Evolutionary conservation across 2,888 invertebrate species (phyloP), one percentile per base, ranked within the genome.

Genomic region (Yponomeuta sedellus): DNA sequence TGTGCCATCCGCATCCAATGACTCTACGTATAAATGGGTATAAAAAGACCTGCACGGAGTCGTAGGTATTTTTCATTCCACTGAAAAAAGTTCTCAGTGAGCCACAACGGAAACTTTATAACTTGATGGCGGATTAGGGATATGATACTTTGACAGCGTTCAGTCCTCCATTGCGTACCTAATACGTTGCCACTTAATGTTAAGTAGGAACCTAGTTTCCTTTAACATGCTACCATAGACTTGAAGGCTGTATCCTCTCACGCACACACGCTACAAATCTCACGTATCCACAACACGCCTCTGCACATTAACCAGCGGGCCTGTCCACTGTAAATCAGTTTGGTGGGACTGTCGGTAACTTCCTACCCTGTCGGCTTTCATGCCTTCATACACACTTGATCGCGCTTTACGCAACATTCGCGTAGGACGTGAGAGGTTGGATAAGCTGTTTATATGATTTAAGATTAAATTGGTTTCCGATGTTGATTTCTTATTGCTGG

Each of bases 321-420:
- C 57, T 56, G 65, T 40, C 59, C 19, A n/a, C 66, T 61, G 25
- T 66, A 66, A 66, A 66, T 66, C 66, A 61, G 40, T 22, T 66
- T 8, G 39, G 65, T 61, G 40, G 40, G 12, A 28, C 58, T 52
- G 61, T 44, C 65, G n/a, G 61, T 61, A 52, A 61, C 66, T 61
- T 61, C 66, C 66, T 61, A 25, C 16, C 61, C 20, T 65, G 65
- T 65, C 61, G 61, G 61, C 66, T 52, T 66, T 66, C 61, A 44
- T 66, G 34, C 59, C 44, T 28, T 64, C 57, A 59, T 65, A 65
- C 44, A 65, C 39, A 59, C 40, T 22, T 19, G 65, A 59, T 57
- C 34, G 57, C 56, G 34, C 57, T 64, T 64, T 57, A 64, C 64
- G 64, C 56, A 64, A 64, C 57, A 64, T 58, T n/a, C 28, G 64